A percentile compares a stretch with the other conserved stretches of the same genome.
Evolutionary conservation across 2,113 vertebrate genomes (phyloP).

Genomic region (Halichoeres trimaculatus): DNA sequence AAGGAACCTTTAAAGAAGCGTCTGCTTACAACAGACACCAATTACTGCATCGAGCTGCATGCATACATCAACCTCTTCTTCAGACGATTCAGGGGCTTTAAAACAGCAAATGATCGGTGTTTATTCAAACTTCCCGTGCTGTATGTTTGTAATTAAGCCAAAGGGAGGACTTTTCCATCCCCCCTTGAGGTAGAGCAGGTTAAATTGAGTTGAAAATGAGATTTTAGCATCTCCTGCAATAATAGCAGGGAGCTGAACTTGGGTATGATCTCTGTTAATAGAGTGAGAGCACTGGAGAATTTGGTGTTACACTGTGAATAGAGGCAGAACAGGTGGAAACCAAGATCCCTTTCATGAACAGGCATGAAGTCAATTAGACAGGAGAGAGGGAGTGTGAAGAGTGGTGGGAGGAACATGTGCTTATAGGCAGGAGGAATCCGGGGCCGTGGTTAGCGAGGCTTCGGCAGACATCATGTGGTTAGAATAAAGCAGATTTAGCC

Average conservation of each 20-base stretch:
- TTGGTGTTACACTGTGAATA: slow-evolving; percentile 84
- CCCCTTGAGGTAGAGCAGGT: slow-evolving; percentile 80
- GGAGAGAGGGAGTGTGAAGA: slow-evolving; percentile 77
- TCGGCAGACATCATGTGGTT: slow-evolving; percentile 45
- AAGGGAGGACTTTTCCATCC: slow-evolving; percentile 61
- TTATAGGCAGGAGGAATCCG: slow-evolving; percentile 36
- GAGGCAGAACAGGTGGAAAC: slow-evolving; percentile 84
- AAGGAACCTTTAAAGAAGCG: slow-evolving; percentile 27
- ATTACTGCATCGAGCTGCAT: background rate
- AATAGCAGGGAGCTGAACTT: slow-evolving; percentile 83
- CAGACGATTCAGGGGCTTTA: background rate
- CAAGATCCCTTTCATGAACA: slow-evolving; percentile 83
- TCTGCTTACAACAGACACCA: slow-evolving; percentile 16
- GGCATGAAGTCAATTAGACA: slow-evolving; percentile 87
- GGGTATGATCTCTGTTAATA: slow-evolving; percentile 85
- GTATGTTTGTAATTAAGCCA: slow-evolving; percentile 70
- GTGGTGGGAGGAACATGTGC: slow-evolving; percentile 52
- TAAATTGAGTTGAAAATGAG: slow-evolving; percentile 89
- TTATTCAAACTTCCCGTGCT: slow-evolving; percentile 22
- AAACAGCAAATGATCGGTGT: slow-evolving; percentile 24
- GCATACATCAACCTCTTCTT: background rate
- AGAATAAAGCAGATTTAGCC: slow-evolving; percentile 22
- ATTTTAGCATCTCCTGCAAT: slow-evolving; percentile 84
- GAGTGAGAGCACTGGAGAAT: slow-evolving; percentile 86
- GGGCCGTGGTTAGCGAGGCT: slow-evolving; percentile 24